Evolutionary conservation across 2,113 vertebrate species (phyloP), one percentile per base, ranked within the genome.

Genomic region (Uria lomvia): DNA sequence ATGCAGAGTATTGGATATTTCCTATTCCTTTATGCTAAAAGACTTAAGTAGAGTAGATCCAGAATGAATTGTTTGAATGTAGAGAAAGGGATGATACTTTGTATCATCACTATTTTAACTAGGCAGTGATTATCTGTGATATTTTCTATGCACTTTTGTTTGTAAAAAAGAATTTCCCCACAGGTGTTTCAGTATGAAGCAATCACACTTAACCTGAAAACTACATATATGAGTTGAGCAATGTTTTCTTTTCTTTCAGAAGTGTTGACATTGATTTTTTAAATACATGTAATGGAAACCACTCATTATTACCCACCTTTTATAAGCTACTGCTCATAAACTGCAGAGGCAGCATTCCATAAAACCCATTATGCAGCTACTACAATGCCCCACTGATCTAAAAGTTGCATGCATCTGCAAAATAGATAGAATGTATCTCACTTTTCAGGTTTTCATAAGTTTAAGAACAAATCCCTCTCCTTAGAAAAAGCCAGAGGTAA

Each of bases 221-320:
- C 13, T 81, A 83, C 81, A 86, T 58, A 18, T 88, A 40, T 58
- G 60, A 83, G 63, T 86, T 85, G 50, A 94, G 84, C 65, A 96
- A 91, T 90, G 60, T 97, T 95, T 96, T 88, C 49, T 94, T 94
- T 96, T 91, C 65, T 87, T 96, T 86, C 80, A 23, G 43, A 95
- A 89, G 68, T 89, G 50, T 96, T 97, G 93, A 93, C 84, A 97
- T 58, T 84, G 79, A 68, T 92, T 96, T 96, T 84, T 87, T 67
- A 67, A 90, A 93, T 76, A 70, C 63, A 75, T 72, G 85, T 92
- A 93, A 97, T 94, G 42, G 45, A 97, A 97, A 95, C 60, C 63
- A 93, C 38, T 97, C n/a, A 92, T 97, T 96, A 92, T 76, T 86
- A 55, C 65, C 43, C 56, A 78, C 84, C 59, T 97, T 94, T 97